Base-by-base conservation (phyloP, 1,140 invertebrate species). In the Hylyphantes graminicola region DNA sequence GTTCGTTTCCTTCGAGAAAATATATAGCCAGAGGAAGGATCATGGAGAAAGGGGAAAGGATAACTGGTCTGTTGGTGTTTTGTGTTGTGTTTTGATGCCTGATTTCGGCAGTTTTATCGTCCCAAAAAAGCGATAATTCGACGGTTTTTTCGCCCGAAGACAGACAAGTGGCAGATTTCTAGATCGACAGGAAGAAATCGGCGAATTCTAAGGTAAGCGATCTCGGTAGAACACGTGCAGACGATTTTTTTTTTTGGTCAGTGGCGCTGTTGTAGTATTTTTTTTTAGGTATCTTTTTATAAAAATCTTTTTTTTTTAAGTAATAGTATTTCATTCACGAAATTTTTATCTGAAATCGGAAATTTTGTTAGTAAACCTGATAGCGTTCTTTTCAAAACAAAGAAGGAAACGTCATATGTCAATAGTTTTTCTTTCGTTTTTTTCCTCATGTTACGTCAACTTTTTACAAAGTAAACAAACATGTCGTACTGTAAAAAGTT, bases 241-340 rank as follows among this genome's bases (percentile, higher is more conserved):
- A 72, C 19, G 19, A 54, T 54, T 67, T 61, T 81, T 80, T 72
- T 77, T 80, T 81, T 73, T 72, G 4, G 61, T 65, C 19, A 21
- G 79, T 81, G 67, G 67, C 79, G 79, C 79, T 72, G 67, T 73
- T 81, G 79, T 81, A 81, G 79, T 73, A 63, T 9, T 81, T 81
- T 81, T 81, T 81, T 81, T 81, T 51, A 19, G 35, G 53, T 35
- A 15, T 54, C 59, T 57, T 70, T 65, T 70, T 68, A 13, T 65
- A 35, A 35, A 35, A 5, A 35, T 35, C 35, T 35, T 2, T 35
- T 35, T 35, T 35, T 35, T 35, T 35, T 35, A 35, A 35, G 35
- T 35, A 2, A 35, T 35, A 35, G 51, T 21, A 53, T 74, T 57
- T 21, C 72, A 74, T 74, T 74, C 72, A 74, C n/a, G 53, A 48